Conservation (phyloP, 2,888 invertebrate species). For the Lepidochrysops patricia region DNA sequence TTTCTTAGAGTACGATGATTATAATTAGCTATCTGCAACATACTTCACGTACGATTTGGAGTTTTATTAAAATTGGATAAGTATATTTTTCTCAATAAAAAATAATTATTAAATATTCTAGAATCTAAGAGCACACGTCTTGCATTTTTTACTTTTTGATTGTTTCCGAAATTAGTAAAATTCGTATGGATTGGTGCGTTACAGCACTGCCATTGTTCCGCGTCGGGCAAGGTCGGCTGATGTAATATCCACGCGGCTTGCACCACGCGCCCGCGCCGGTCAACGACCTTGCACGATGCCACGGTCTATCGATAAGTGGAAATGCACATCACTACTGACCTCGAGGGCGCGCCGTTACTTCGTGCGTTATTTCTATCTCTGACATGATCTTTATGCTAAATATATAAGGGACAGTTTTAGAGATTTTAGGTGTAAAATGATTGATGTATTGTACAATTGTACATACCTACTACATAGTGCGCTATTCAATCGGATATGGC, state of each 20-base stretch:
- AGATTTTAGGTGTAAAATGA: no score
- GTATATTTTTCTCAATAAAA: no score
- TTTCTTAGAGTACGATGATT: no score
- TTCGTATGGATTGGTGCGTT: constrained; percentile 23
- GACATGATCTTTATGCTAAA: no score
- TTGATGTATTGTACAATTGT: no score
- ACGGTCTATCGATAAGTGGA: constrained; percentile 37
- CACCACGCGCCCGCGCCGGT: constrained; percentile 48
- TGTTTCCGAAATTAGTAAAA: constrained; percentile 14
- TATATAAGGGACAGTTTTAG: no score
- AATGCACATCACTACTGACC: constrained; percentile 36
- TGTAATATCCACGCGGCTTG: constrained; percentile 52
- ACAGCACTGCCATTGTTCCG: constrained; percentile 52
- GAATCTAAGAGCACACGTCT: background rate
- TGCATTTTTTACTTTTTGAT: background rate
- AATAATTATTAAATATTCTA: no score
- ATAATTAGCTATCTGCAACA: no score
- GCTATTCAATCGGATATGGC: constrained; percentile 13
- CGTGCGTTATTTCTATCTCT: background rate
- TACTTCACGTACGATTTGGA: no score
- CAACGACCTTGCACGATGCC: constrained; percentile 54
- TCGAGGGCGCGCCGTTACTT: constrained; percentile 20
- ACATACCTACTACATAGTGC: constrained; percentile 15
- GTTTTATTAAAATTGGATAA: no score
- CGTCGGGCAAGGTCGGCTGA: constrained; percentile 62